These are phyloP conservation scores for Chaitophorus viminalis DNA, from an alignment of 2,888 invertebrate species.

Conservation along the genomic window DNA sequence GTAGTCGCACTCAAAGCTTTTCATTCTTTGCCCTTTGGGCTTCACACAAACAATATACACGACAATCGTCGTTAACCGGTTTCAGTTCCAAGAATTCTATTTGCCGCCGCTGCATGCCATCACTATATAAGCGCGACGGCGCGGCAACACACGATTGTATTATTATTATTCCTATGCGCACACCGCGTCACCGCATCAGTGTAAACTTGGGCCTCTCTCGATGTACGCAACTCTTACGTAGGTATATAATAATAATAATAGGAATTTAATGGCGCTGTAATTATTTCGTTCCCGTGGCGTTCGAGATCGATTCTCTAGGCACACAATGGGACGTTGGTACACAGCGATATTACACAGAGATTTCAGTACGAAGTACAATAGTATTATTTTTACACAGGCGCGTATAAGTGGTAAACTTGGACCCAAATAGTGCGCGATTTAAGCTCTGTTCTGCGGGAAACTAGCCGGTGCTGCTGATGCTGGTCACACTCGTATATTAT, in stretches of 20 bases:
- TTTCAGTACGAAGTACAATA: neutral
- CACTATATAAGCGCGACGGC: neutral
- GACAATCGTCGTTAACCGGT: constrained; percentile 53
- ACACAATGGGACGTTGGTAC: neutral
- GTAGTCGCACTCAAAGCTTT: constrained; percentile 7
- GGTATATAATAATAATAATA: constrained; percentile 2
- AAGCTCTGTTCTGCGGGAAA: neutral
- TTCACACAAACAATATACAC: constrained; percentile 8
- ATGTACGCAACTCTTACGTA: neutral
- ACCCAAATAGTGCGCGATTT: neutral
- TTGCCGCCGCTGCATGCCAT: constrained; percentile 20
- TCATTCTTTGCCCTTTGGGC: constrained; percentile 22
- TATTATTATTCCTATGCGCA: neutral
- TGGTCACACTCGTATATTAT: no score
- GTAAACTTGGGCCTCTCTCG: neutral
- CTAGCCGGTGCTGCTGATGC: neutral
- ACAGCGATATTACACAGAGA: neutral
- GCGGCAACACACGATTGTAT: neutral
- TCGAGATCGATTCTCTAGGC: constrained; percentile 24
- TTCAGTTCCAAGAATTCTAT: constrained; percentile 51
- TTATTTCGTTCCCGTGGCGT: constrained; percentile 51
- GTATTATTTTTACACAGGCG: neutral
- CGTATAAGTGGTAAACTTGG: neutral
- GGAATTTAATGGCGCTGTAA: neutral
- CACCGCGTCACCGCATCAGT: neutral